These are phyloP conservation scores for Parnassius apollo DNA, from an alignment of 2,888 invertebrate genomes.

Conservation along the genomic window DNA sequence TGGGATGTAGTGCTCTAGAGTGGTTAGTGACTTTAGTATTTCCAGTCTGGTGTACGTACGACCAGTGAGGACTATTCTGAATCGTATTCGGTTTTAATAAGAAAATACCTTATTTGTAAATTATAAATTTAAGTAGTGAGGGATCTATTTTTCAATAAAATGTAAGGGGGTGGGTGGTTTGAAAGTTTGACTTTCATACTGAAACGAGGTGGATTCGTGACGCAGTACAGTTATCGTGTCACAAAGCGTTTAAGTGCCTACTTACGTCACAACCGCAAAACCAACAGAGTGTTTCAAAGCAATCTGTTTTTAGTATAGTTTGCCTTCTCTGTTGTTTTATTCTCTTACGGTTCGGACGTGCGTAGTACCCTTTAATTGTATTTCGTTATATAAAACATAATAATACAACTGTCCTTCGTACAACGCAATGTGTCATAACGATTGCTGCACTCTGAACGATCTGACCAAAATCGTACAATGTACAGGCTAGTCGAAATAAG, in stretches of 20 bases:
- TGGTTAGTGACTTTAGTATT: conserved; percentile 69
- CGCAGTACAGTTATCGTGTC: conserved; percentile 13
- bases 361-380: not conserved
- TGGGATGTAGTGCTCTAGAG: conserved; percentile 75
- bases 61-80: conserved; percentile 66
- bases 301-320: too few species aligned
- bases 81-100: conserved; percentile 64
- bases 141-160: conserved; percentile 77
- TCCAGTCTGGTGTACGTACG: conserved; percentile 57
- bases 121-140: conserved; percentile 78
- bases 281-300: not conserved
- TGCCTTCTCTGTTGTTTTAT: too few species aligned
- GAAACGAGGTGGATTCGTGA: conserved; percentile 39
- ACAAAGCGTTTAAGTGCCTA: not conserved
- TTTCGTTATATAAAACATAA: not conserved
- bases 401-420: not conserved
- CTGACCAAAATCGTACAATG: conserved; percentile 57
- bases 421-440: conserved; percentile 4
- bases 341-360: too few species aligned
- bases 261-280: not conserved
- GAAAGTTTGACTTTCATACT: conserved; percentile 77
- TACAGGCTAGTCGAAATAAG: conserved; percentile 71
- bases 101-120: conserved; percentile 79
- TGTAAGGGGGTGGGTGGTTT: conserved; percentile 48
- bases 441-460: conserved; percentile 34